phyloP scores from a whole-genome alignment of 2,888 invertebrate genomes.

The Drosophila paramelanica region DNA sequence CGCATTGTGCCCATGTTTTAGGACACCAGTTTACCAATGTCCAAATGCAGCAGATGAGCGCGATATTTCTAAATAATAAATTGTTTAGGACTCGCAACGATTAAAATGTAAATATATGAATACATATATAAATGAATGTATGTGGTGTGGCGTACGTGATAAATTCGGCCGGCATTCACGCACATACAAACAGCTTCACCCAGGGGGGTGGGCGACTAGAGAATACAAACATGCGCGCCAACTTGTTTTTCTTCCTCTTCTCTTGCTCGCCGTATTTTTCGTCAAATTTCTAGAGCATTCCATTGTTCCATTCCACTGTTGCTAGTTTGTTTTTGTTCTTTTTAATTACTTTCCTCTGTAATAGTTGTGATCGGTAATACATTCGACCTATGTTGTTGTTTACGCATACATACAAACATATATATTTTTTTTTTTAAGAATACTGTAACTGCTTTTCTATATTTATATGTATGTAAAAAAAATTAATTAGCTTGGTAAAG shows the following conservation, averaged over 20 bases:
- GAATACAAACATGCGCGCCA: constrained; percentile 47
- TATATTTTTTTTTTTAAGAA: background rate
- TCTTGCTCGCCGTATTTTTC: constrained; percentile 23
- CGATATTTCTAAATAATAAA: constrained; percentile 32
- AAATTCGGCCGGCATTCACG: constrained; percentile 59
- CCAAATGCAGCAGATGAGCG: constrained; percentile 4
- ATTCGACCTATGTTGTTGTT: constrained; percentile 17
- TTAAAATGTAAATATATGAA: constrained; percentile 5
- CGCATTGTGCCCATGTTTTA: background rate
- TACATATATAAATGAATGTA: constrained; percentile 1
- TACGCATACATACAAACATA: background rate
- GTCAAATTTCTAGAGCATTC: constrained; percentile 43
- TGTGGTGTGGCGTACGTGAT: constrained; percentile 66
- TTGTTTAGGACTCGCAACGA: constrained; percentile 24
- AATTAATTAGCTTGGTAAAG: background rate
- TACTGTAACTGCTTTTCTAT: background rate
- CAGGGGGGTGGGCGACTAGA: constrained; percentile 10
- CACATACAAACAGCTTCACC: constrained; percentile 40
- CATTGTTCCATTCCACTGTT: constrained; percentile 34
- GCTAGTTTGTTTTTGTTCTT: constrained; percentile 19
- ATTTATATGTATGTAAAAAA: background rate
- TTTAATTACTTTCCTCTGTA: constrained; percentile 7
- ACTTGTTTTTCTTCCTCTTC: constrained; percentile 54
- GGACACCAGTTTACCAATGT: constrained; percentile 10
- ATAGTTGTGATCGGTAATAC: constrained; percentile 18